Percentiles rank a stretch among this genome's conserved stretches.
phyloP scores from a whole-genome alignment of 37 sponge, comb jelly and placozoan species.

The Agelas oroides region DNA sequence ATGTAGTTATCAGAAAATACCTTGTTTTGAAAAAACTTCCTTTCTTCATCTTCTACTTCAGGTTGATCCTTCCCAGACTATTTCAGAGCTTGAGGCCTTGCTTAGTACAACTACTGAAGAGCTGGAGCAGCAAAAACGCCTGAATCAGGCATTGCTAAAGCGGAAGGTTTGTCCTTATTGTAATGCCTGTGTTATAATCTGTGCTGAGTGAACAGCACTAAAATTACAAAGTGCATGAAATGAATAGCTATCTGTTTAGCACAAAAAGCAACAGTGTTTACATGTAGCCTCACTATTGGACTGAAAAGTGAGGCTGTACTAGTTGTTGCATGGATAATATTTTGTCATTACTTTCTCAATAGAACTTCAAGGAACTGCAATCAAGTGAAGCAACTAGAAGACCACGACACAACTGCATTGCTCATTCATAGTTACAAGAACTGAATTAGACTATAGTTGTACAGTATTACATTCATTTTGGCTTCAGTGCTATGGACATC shows the following conservation, averaged over 20 bases:
- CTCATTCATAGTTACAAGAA: background rate
- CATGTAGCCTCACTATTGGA: background rate
- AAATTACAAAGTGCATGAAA: too few relatives aligned
- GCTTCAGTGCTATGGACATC: too few relatives aligned
- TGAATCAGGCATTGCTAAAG: conserved; percentile 16
- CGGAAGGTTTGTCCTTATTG: background rate
- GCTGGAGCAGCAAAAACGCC: conserved; percentile 27
- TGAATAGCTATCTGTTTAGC: too few relatives aligned
- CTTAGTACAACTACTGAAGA: conserved; percentile 14
- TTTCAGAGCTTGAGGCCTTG: conserved; percentile 4
- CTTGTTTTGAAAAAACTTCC: too few relatives aligned
- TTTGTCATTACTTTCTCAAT: background rate
- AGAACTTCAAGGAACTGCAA: conserved; percentile 22
- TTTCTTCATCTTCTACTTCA: too few relatives aligned
- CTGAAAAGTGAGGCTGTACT: too few relatives aligned
- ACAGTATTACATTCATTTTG: too few relatives aligned
- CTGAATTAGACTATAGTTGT: too few relatives aligned
- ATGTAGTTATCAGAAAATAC: too few relatives aligned
- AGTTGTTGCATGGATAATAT: background rate
- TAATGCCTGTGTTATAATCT: too few relatives aligned
- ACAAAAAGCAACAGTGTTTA: too few relatives aligned
- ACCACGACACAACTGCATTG: conserved; percentile 15
- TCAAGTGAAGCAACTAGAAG: background rate
- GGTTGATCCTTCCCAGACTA: background rate
- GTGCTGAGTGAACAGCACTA: too few relatives aligned